phyloP scores from a whole-genome alignment of 2,888 invertebrate genomes.

The Schizaphis graminum region DNA sequence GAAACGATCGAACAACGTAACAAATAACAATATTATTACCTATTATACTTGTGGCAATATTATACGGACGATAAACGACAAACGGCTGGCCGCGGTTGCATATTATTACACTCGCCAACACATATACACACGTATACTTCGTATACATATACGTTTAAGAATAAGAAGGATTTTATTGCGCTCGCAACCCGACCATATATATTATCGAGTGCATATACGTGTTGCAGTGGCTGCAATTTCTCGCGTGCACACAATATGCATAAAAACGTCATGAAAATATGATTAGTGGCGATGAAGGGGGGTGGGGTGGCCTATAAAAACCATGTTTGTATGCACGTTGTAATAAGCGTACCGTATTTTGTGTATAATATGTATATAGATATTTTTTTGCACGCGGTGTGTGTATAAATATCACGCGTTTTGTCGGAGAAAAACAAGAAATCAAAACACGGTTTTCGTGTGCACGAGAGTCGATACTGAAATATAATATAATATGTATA shows the following conservation, averaged over 20 bases:
- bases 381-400: not conserved
- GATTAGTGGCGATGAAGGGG: not conserved
- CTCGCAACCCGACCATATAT: not conserved
- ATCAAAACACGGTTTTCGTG: not conserved
- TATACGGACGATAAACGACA: not conserved
- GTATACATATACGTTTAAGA: not conserved
- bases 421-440: conserved; percentile 4
- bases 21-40: not conserved
- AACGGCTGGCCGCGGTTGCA: not conserved
- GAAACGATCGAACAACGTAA: not conserved
- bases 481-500: not conserved
- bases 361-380: not conserved
- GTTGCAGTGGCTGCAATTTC: not conserved
- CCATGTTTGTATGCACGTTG: not conserved
- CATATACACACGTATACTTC: not conserved
- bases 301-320: not conserved
- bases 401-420: not conserved
- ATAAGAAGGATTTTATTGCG: not conserved
- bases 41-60: not conserved
- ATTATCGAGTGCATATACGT: not conserved
- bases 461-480: not conserved
- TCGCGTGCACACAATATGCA: not conserved
- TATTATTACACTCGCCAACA: not conserved
- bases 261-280: not conserved
- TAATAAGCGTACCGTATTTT: not conserved